A percentile compares a stretch with the other conserved stretches of the same genome.
Conservation (phyloP, 1,140 invertebrate species). For the Pseudomyrmex cubaensis region DNA sequence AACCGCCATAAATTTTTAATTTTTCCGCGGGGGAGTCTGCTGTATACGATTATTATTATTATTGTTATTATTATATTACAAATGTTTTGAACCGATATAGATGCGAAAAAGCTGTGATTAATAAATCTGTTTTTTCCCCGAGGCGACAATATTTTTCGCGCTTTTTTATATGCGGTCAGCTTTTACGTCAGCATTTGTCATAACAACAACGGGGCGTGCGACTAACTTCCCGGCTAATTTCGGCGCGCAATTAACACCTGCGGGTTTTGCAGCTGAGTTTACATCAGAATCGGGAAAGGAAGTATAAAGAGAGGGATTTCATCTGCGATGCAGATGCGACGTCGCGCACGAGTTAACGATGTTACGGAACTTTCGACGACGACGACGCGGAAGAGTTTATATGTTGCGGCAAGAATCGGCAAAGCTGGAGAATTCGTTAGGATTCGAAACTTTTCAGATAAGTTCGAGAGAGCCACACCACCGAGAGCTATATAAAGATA, state of each 20-base stretch:
- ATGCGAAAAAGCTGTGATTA: neutral
- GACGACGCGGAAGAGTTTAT: neutral
- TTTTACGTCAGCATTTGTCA: constrained; percentile 31
- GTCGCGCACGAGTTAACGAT: constrained; percentile 17
- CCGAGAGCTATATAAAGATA: neutral
- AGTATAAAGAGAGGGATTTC: neutral
- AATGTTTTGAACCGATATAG: neutral
- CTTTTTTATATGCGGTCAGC: constrained; percentile 27
- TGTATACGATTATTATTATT: too few species aligned
- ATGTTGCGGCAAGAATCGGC: constrained; percentile 15
- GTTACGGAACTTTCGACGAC: constrained; percentile 35
- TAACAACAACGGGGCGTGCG: constrained; percentile 12
- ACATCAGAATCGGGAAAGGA: neutral
- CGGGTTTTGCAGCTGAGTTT: neutral
- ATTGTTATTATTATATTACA: neutral
- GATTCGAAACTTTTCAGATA: neutral
- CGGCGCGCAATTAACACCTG: constrained; percentile 7
- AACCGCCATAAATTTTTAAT: neutral
- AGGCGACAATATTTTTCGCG: constrained; percentile 14
- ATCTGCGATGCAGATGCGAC: neutral
- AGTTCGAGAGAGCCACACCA: neutral
- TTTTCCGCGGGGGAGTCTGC: too few species aligned
- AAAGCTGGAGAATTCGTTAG: constrained; percentile 39
- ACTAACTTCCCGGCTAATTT: constrained; percentile 31
- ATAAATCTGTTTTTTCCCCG: constrained; percentile 2